Conservation (phyloP, 1,140 invertebrate species). For the Paralvinella palmiformis region DNA sequence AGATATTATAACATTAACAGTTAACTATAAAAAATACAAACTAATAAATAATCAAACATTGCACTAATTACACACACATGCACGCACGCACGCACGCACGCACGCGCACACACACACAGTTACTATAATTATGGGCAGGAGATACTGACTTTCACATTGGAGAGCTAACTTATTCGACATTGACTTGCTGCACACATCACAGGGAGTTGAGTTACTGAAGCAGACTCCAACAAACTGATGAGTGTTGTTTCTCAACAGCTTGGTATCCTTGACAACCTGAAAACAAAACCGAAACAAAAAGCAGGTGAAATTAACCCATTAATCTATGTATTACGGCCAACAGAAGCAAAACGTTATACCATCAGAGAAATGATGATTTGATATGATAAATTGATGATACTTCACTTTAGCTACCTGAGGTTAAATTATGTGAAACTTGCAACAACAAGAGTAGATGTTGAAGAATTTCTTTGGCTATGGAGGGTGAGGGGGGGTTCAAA, state of each 20-base stretch:
- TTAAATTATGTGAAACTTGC: too few relatives aligned
- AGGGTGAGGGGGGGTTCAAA: too few relatives aligned
- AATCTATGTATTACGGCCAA: too few relatives aligned
- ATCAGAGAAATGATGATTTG: too few relatives aligned
- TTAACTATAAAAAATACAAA: neutral
- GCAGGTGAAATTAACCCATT: too few relatives aligned
- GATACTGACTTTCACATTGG: constrained; percentile 63
- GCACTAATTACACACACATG: neutral
- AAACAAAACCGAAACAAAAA: neutral
- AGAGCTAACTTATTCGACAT: constrained; percentile 71
- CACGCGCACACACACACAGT: neutral
- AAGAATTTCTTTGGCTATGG: too few relatives aligned
- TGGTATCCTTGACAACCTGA: constrained; percentile 10
- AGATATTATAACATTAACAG: neutral
- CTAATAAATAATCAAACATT: neutral
- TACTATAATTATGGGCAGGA: neutral
- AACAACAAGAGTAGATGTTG: too few relatives aligned
- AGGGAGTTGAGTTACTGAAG: constrained; percentile 62
- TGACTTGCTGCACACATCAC: constrained; percentile 75
- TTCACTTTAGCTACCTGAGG: too few relatives aligned
- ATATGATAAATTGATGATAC: too few relatives aligned
- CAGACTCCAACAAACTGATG: constrained; percentile 73
- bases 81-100: neutral
- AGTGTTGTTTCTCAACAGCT: constrained; percentile 25
- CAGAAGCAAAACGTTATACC: too few relatives aligned